phyloP scores from a whole-genome alignment of 37 sponge, comb jelly and placozoan genomes.

The Crambe crambe region DNA sequence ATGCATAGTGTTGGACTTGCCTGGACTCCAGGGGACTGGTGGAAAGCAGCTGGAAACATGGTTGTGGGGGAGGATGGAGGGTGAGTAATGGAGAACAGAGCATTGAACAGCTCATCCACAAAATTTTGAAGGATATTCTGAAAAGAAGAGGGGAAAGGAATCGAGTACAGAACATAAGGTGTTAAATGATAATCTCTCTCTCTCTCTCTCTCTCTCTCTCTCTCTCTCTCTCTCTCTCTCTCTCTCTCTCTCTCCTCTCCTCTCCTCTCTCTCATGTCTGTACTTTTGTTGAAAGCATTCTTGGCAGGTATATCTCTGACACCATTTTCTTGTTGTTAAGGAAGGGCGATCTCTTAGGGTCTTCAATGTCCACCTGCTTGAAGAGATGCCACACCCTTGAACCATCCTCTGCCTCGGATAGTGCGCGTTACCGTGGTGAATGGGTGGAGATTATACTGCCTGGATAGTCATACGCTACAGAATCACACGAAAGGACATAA shows the following conservation, averaged over 20 bases:
- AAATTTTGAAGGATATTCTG: conserved; percentile 90
- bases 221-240: too few relatives aligned
- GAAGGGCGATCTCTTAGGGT: conserved; percentile 56
- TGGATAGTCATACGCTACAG: conserved; percentile 59
- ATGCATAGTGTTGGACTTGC: background rate
- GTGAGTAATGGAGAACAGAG: conserved; percentile 68
- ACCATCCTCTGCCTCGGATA: conserved; percentile 71
- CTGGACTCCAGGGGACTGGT: conserved; percentile 39
- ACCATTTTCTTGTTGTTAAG: conserved; percentile 78
- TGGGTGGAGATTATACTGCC: conserved; percentile 53
- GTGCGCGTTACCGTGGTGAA: conserved; percentile 11
- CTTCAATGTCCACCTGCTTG: conserved; percentile 57
- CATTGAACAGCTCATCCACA: conserved; percentile 87
- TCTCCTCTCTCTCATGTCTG: too few relatives aligned
- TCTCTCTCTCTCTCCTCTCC: too few relatives aligned
- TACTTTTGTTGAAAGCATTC: conserved; percentile 97
- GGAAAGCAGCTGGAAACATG: conserved; percentile 1
- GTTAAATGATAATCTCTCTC: too few relatives aligned
- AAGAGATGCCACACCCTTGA: conserved; percentile 73
- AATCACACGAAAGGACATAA: background rate
- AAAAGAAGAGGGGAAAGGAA: background rate
- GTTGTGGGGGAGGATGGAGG: conserved; percentile 40
- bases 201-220: too few relatives aligned
- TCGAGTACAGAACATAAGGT: background rate
- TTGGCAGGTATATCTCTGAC: conserved; percentile 92